A percentile compares a stretch with the other conserved stretches of the same genome.
phyloP scores from a whole-genome alignment of 2,113 vertebrate species.

The Lasiurus borealis region DNA sequence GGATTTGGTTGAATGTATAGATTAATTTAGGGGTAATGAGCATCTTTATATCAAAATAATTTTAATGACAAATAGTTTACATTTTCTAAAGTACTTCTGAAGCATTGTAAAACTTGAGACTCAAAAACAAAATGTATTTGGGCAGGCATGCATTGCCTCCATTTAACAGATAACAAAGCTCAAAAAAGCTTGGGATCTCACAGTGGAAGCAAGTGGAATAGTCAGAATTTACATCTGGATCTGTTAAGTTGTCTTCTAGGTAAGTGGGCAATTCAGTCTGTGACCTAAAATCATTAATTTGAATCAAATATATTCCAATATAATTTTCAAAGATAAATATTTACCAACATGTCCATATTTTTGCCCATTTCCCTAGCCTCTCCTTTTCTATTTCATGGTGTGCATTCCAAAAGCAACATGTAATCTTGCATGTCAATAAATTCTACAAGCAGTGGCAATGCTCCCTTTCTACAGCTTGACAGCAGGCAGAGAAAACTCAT shows the following conservation, averaged over 20 bases:
- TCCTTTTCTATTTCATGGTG: conserved; percentile 14
- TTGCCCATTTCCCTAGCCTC: conserved; percentile 1
- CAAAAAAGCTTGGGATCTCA: neutral
- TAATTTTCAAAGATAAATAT: conserved; percentile 17
- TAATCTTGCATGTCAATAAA: conserved; percentile 43
- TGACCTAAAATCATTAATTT: conserved; percentile 25
- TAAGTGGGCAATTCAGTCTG: neutral
- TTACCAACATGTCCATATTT: conserved; percentile 16
- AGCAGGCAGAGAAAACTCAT: conserved; percentile 41
- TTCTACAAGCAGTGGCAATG: conserved; percentile 52
- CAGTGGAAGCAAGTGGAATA: neutral
- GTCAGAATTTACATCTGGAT: neutral
- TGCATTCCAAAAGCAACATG: conserved; percentile 64
- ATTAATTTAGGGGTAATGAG: neutral
- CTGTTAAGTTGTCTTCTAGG: neutral
- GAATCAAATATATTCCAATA: conserved; percentile 31
- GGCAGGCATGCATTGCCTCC: neutral
- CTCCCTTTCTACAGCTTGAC: neutral
- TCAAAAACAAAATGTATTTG: neutral
- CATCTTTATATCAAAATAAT: conserved; percentile 30
- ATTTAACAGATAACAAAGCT: neutral
- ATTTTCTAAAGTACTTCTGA: conserved; percentile 8
- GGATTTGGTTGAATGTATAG: neutral
- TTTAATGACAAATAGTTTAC: conserved; percentile 1
- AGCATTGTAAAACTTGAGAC: neutral